These are phyloP conservation scores for Sinopyrophorus schimmeli DNA, from an alignment of 2,888 invertebrate genomes.

Conservation along the genomic window DNA sequence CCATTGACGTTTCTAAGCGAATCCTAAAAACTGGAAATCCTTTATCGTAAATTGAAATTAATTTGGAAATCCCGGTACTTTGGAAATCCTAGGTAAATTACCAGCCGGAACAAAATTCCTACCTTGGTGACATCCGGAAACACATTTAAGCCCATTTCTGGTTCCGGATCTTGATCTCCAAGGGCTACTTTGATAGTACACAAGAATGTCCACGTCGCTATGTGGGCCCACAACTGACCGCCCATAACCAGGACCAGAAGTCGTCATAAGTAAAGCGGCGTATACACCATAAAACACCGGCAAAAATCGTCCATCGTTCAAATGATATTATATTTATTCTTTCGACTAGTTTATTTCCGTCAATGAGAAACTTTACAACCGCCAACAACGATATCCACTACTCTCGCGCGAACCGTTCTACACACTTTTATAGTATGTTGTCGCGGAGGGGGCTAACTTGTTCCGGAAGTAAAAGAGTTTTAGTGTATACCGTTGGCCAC, in stretches of 20 bases:
- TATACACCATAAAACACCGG: conserved; percentile 39
- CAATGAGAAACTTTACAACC: conserved; percentile 31
- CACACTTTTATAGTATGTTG: conserved; percentile 47
- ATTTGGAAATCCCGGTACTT: conserved; percentile 41
- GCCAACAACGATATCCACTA: conserved; percentile 36
- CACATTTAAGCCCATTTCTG: conserved; percentile 48
- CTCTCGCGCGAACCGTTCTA: conserved; percentile 44
- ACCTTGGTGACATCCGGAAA: conserved; percentile 51
- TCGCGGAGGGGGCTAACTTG: conserved; percentile 41
- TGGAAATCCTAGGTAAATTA: too few species aligned
- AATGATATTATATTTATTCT: conserved; percentile 10
- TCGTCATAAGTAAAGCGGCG: conserved; percentile 45
- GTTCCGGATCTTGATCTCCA: conserved; percentile 44
- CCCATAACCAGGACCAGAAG: conserved; percentile 50
- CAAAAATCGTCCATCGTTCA: conserved; percentile 27
- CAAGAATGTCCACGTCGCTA: conserved; percentile 50
- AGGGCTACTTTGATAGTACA: conserved; percentile 40
- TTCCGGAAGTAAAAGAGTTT: conserved; percentile 38
- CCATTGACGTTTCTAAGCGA: too few species aligned
- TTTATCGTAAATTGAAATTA: conserved; percentile 11
- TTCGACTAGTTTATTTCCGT: conserved; percentile 33
- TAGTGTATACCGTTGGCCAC: conserved; percentile 31
- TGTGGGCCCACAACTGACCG: conserved; percentile 46
- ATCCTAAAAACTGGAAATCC: not conserved
- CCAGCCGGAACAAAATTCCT: conserved; percentile 39